Percentiles rank a stretch among this genome's conserved stretches.
These are phyloP conservation scores for Plutomurus gul DNA, from an alignment of 1,140 invertebrate genomes.

Conservation along the genomic window DNA sequence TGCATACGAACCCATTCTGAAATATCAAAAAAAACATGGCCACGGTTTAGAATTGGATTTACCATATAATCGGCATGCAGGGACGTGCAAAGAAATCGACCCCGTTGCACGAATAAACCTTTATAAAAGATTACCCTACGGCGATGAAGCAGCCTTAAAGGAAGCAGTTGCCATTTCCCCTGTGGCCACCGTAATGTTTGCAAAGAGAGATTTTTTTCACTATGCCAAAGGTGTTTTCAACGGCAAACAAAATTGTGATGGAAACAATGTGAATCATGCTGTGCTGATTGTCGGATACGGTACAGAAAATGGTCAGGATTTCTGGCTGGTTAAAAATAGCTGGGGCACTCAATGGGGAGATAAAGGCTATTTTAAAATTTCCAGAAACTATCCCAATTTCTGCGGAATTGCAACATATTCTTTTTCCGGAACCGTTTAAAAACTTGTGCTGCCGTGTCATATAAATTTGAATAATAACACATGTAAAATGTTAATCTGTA, in stretches of 20 bases:
- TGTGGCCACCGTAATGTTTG: neutral
- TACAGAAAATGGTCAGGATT: neutral
- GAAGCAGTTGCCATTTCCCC: neutral
- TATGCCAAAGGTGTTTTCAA: neutral
- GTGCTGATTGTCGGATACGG: neutral
- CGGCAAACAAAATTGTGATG: neutral
- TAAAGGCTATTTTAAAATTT: neutral
- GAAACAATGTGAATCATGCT: neutral
- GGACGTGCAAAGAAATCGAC: too few relatives aligned
- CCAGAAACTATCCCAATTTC: neutral
- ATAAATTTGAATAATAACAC: too few relatives aligned
- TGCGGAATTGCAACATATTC: neutral
- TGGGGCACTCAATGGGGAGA: constrained; percentile 74
- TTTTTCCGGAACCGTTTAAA: too few relatives aligned
- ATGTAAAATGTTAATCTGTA: too few relatives aligned
- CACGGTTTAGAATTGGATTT: too few relatives aligned
- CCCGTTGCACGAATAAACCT: too few relatives aligned
- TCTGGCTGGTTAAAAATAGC: neutral
- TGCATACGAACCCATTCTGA: neutral
- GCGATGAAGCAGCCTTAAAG: neutral
- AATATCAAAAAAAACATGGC: neutral
- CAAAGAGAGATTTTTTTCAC: neutral
- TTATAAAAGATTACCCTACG: too few relatives aligned
- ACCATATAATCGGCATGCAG: too few relatives aligned
- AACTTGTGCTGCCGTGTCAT: too few relatives aligned